Evolutionary conservation across 2,888 invertebrate species (phyloP), one percentile per base, ranked within the genome.

Genomic region (Noctua comes): DNA sequence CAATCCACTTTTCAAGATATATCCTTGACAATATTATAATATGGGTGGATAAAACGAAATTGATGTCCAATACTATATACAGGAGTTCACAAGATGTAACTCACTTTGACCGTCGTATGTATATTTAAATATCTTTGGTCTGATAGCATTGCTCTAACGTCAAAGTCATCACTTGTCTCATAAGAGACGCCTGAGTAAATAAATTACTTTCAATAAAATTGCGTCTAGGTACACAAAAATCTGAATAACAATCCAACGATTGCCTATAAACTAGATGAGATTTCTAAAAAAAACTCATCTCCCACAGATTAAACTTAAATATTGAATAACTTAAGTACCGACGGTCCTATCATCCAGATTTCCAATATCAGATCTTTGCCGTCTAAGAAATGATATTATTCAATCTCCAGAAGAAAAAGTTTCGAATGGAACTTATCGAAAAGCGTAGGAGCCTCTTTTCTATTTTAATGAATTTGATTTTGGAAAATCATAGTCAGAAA

Each of bases 301-400:
- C 75, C 69, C 48, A n/a, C 73, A 83, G 82, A 88, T 88, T 87
- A 81, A 89, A 88, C 75, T 89, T 85, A 84, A 86, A 89, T 86
- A 89, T 89, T 88, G 82, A 82, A 87, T 80, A 88, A 85, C 76
- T 86, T 85, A 83, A 86, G 86, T 82, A 84, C 88, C 78, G 75
- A 59, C 77, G 80, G 81, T 80, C 77, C 80, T 79, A 85, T 88
- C 80, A 85, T 81, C 88, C 79, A 87, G 86, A 83, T 87, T 88
- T 90, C 85, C 89, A 90, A 90, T 89, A 89, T 88, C 88, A 82
- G 82, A 89, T 89, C 83, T 85, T 81, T 73, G 66, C 79, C 84
- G 81, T 87, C 88, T 86, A 69, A 77, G 86, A 88, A 88, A 91
- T 90, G 84, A 88, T 86, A 90, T 90, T 88, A 88, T 89, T 89